Evolutionary conservation across 2,797 vertebrate genomes (phyloP), one percentile per base, ranked within the genome.

Genomic region (Rhadinocentrus ornatus): DNA sequence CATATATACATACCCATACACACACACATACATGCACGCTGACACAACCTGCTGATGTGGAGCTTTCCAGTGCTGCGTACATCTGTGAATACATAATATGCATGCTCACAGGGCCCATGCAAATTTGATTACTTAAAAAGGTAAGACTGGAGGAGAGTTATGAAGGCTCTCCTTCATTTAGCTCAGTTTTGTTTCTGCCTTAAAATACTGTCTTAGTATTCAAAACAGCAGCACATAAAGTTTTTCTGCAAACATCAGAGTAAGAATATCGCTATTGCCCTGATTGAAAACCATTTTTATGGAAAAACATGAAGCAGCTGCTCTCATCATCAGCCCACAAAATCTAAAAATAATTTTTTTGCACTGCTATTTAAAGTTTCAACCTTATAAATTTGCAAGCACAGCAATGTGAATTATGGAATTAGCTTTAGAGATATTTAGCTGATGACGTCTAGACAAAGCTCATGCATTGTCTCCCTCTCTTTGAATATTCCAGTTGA

Each of bases 61-160:
- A 75, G 72, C 62, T 90, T 91, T 90, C 74, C 65, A 65, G 68
- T 73, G 79, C 76, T 78, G 73, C 27, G 54, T 74, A 79, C 79
- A 77, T 86, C 69, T 79, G 71, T 85, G 86, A 89, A 91, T 89
- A 87, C 78, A 89, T 91, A 86, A 83, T 54, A 75, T 66, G 65
- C 67, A 77, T 83, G 66, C 86, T 88, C 86, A 72, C 73, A 84
- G 69, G 66, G 73, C 24, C 62, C 79, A 91, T 93, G 77, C 83
- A 92, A 92, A 92, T 91, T 93, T 93, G 77, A 93, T 92, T 80
- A 62, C 16, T 32, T 65, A 78, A 85, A 91, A 88, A 88, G 84
- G 87, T 88, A 75, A 69, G 71, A 70, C 64, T 52, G 56, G 8
- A 24, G 37, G 64, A 64, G 67, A 32, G 65, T 73, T 81, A 46